Percentiles rank a stretch among this genome's conserved stretches.
Evolutionary conservation across 2,888 invertebrate genomes (phyloP).

Genomic region (Isoperla grammatica): DNA sequence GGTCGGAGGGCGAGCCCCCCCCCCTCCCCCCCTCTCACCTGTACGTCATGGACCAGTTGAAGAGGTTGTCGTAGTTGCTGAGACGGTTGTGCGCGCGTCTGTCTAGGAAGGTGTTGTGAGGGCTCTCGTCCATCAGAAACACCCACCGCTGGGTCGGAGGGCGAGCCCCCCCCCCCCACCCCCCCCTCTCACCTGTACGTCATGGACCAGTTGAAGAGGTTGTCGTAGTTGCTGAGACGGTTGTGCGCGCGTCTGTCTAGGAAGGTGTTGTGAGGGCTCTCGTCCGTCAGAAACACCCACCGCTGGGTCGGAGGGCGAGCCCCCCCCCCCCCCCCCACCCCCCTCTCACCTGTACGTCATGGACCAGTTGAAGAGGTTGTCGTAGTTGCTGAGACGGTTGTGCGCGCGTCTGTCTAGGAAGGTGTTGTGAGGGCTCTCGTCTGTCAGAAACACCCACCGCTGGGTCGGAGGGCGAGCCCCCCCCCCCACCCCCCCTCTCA

Average conservation of each 20-base stretch:
- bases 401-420: slow-evolving; percentile 45
- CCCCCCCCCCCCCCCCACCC: too few species aligned
- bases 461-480: slow-evolving; percentile 49
- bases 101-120: slow-evolving; percentile 52
- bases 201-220: too few species aligned
- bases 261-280: too few species aligned
- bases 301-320: too few species aligned
- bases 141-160: slow-evolving; percentile 58
- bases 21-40: slow-evolving; percentile 14
- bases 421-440: slow-evolving; percentile 59
- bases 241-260: too few species aligned
- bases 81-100: slow-evolving; percentile 38
- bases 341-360: slow-evolving; percentile 24
- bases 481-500: too few species aligned
- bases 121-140: slow-evolving; percentile 64
- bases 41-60: slow-evolving; percentile 44
- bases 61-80: slow-evolving; percentile 51
- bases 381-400: slow-evolving; percentile 44
- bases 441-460: slow-evolving; percentile 64
- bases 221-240: too few species aligned
- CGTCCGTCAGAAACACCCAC: too few species aligned
- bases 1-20: too few species aligned
- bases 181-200: too few species aligned
- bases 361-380: slow-evolving; percentile 53
- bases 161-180: too few species aligned